Conservation (phyloP, 2,113 vertebrate genomes). For the Etheostoma spectabile region DNA sequence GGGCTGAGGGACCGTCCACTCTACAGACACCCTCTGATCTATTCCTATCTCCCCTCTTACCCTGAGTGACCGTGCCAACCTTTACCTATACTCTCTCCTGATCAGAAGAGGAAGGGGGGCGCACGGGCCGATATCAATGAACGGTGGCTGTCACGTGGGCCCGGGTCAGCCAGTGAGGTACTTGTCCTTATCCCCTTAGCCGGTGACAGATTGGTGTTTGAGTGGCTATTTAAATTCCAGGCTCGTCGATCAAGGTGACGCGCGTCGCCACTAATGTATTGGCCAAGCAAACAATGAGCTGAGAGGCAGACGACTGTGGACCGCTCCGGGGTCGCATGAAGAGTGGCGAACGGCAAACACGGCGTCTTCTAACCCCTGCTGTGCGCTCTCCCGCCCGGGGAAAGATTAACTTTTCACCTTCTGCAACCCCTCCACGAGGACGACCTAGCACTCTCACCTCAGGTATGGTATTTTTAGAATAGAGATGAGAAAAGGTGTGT, state of each 20-base stretch:
- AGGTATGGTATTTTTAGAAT: constrained; percentile 70
- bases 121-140: constrained; percentile 93
- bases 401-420: constrained; percentile 53
- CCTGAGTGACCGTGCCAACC: constrained; percentile 92
- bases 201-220: constrained; percentile 91
- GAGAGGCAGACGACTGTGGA: constrained; percentile 76
- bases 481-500: not conserved
- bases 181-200: constrained; percentile 87
- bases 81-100: constrained; percentile 91
- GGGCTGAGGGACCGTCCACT: constrained; percentile 83
- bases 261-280: constrained; percentile 84
- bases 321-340: constrained; percentile 74
- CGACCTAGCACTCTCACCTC: constrained; percentile 56
- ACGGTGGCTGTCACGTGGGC: constrained; percentile 88
- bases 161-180: constrained; percentile 90
- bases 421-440: constrained; percentile 43
- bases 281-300: constrained; percentile 82
- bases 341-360: constrained; percentile 44
- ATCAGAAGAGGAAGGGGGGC: constrained; percentile 69
- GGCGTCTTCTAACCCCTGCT: constrained; percentile 32
- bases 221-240: constrained; percentile 95
- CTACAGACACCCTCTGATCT: constrained; percentile 83
- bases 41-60: constrained; percentile 74
- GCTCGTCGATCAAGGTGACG: constrained; percentile 92
- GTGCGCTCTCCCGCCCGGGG: constrained; percentile 25